Evolutionary conservation across 2,888 invertebrate genomes (phyloP).

Genomic region (Stenichneumon culpator): DNA sequence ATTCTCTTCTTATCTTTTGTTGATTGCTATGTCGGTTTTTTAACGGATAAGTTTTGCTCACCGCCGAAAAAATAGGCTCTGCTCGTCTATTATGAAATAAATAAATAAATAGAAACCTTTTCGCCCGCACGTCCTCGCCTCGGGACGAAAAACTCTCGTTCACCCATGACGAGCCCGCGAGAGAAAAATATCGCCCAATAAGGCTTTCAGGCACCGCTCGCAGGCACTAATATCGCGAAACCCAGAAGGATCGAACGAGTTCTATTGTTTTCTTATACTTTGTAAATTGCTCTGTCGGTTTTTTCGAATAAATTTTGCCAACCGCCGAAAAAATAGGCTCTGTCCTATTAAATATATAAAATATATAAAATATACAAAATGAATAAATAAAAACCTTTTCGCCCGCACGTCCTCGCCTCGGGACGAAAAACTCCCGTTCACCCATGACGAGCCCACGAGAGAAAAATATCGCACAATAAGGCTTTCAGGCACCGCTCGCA

Average conservation of each 20-base stretch:
- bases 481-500: background rate
- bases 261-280: too few relatives aligned
- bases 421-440: conserved; percentile 6
- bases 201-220: conserved; percentile 9
- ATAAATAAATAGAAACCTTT: background rate
- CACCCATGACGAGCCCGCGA: conserved; percentile 43
- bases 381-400: background rate
- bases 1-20: too few relatives aligned
- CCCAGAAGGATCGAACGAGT: conserved; percentile 55
- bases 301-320: too few relatives aligned
- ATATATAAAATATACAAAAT: too few relatives aligned
- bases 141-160: conserved; percentile 5
- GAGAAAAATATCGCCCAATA: conserved; percentile 38
- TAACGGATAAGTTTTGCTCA: too few relatives aligned
- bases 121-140: conserved; percentile 15
- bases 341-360: too few relatives aligned
- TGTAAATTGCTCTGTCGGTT: too few relatives aligned
- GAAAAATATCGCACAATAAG: conserved; percentile 43
- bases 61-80: too few relatives aligned
- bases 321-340: too few relatives aligned
- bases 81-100: too few relatives aligned
- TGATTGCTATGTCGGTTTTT: too few relatives aligned
- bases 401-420: conserved; percentile 17
- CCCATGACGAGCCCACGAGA: conserved; percentile 42
- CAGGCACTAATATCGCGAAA: conserved; percentile 32